Base-by-base conservation (phyloP, 2,797 vertebrate genomes). In the Kryptolebias ocellatus region DNA sequence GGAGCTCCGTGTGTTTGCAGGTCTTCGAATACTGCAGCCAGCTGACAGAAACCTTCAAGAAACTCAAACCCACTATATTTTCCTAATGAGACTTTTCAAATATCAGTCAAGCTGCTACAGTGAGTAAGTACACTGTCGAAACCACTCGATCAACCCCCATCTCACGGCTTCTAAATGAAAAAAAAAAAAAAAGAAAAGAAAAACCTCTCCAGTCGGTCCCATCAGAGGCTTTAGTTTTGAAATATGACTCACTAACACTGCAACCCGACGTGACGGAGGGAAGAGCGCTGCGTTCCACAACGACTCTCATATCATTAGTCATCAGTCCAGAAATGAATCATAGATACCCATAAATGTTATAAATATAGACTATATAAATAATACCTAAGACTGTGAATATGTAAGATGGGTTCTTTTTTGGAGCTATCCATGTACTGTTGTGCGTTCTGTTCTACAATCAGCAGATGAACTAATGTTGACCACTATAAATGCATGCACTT, bases 311-410 rank as follows among this genome's bases (percentile, higher is more conserved):
- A 84, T 91, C 86, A 84, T 89, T 86, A 86, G 79, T 87, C 89
- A 90, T 83, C 80, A 78, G 71, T 85, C 83, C 84, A 85, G 64
- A 89, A 79, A 83, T 89, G 76, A 83, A 84, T 87, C 83, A 89
- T 79, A 76, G 82, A 89, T 79, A 83, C 81, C 55, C 80, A 88
- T 89, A 91, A 88, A 90, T 93, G 88, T 90, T 92, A 90, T 87
- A 88, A 91, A 90, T 92, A 91, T 88, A 92, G 89, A 92, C 82
- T 92, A 90, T 91, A 90, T 90, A 90, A 92, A 92, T 90, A 91
- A 93, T 88, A 93, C 91, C 91, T 87, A 90, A 94, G 93, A 94
- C 93, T 93, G 93, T 94, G 93, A 94, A 94, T 90, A 92, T 89
- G 83, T 92, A 90, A 73, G 87, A 85, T 85, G 86, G 89, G 83